Conservation (phyloP, 2,113 vertebrate genomes). For the Mesembrinibis cayennensis region DNA sequence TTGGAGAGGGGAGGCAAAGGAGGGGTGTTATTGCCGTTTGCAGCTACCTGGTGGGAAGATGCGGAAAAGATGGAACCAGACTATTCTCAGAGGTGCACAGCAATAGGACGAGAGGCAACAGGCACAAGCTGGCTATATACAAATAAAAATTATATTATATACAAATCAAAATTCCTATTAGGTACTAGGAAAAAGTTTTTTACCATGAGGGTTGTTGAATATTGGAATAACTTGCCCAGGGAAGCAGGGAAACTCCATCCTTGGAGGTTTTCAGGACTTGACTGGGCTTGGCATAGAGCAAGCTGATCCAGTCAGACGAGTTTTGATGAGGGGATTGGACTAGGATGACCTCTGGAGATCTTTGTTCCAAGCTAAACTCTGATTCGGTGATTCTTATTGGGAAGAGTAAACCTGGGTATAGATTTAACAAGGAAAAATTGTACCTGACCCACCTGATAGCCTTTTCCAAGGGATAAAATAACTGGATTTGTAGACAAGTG, state of each 20-base stretch:
- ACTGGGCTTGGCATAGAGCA: background rate
- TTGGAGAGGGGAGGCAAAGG: background rate
- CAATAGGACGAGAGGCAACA: background rate
- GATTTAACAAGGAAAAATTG: background rate
- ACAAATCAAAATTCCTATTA: background rate
- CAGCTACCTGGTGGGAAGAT: background rate
- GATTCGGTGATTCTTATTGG: background rate
- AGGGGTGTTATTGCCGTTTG: rapidly evolving
- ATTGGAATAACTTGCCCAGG: background rate
- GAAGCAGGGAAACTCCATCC: background rate
- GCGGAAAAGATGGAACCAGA: background rate
- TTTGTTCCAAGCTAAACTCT: background rate
- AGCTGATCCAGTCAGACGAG: background rate
- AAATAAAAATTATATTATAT: background rate
- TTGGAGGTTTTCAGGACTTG: background rate
- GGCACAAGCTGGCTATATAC: background rate
- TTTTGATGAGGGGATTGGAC: background rate
- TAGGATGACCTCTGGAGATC: background rate
- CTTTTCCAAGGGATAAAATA: background rate
- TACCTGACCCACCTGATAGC: background rate
- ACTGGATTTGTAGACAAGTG: background rate
- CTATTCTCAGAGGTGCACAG: background rate
- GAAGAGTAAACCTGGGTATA: background rate
- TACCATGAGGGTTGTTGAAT: background rate
- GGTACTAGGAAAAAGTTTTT: background rate